phyloP scores from a whole-genome alignment of 2,797 vertebrate species.

The Lycodopsis pacificus region DNA sequence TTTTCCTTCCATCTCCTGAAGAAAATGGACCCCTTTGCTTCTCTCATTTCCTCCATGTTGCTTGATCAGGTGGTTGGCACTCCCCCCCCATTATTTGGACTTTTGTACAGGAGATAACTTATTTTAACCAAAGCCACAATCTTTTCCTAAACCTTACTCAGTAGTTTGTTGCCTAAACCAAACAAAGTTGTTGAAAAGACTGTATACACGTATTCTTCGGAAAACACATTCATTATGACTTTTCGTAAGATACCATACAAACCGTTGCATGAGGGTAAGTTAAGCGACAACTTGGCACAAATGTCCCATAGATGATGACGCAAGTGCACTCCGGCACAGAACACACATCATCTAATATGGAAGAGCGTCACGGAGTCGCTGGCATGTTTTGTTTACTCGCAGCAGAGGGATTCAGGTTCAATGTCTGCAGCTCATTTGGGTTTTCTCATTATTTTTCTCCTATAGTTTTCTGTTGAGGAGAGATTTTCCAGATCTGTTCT shows the following conservation, averaged over 20 bases:
- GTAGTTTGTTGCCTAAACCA: not conserved
- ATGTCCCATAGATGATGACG: too few relatives aligned
- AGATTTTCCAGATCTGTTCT: not conserved
- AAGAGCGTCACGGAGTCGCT: too few relatives aligned
- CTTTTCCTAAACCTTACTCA: too few relatives aligned
- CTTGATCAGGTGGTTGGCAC: conserved; percentile 62
- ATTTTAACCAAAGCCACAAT: not conserved
- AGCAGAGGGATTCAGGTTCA: too few relatives aligned
- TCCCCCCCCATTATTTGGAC: not conserved
- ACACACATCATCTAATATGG: too few relatives aligned
- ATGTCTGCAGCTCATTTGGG: not conserved
- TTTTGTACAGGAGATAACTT: too few relatives aligned
- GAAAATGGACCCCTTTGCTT: conserved; percentile 66
- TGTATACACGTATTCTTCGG: too few relatives aligned
- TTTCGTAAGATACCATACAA: too few relatives aligned
- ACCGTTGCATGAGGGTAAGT: too few relatives aligned
- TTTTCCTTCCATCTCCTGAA: conserved; percentile 39
- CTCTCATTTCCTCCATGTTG: conserved; percentile 73
- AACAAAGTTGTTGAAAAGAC: not conserved
- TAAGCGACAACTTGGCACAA: too few relatives aligned
- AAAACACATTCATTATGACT: not conserved
- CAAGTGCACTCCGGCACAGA: too few relatives aligned
- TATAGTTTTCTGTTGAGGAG: not conserved
- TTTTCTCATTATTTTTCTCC: not conserved
- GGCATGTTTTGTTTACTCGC: too few relatives aligned